Base-by-base conservation (phyloP, 2,888 invertebrate genomes). In the Phytoseiulus persimilis region DNA sequence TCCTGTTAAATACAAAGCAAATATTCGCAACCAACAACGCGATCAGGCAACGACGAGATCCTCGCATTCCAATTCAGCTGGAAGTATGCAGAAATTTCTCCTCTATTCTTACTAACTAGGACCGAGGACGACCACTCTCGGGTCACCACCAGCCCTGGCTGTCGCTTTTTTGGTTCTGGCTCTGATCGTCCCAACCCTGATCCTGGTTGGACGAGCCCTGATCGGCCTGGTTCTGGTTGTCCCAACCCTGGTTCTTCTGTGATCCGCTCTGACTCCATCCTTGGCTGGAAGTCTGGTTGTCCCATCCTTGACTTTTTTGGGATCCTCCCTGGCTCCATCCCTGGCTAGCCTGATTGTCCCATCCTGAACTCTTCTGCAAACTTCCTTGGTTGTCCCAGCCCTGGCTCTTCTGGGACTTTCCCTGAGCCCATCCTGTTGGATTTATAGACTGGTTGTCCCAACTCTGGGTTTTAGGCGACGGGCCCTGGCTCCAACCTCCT, bases 371-470 rank as follows among this genome's bases (percentile, higher is more conserved):
- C 65, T 65, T 65, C 31, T 87, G 87, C n/a, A 39, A 39, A 39
- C 87, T 45, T 28, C 33, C 87, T 33, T 87, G 87, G n/a, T 87
- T 87, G 32, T 87, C 87, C 87, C 87, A 87, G 0, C 87, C 87
- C 23, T 32, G 87, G 32, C 39, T 39, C 31, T 33, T 87, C 33
- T 32, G 87, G 33, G 23, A 32, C 18, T 31, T 31, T 23, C 84
- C 84, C 84, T 84, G 84, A 31, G 31, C 31, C 84, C 84, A 84
- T 33, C 84, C 84, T 18, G 31, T 9, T 31, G 14, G 84, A 33
- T 31, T 31, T 32, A 18, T 31, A 23, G 32, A 32, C 9, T 84
- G 84, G 31, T 31, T 31, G 23, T 23, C 31, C 84, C 84, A 84
- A 1, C 84, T 39, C 33, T 87, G 87, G 32, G 28, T 39, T n/a